Conservation (phyloP, 2,888 invertebrate genomes). For the Andrena minutula region DNA sequence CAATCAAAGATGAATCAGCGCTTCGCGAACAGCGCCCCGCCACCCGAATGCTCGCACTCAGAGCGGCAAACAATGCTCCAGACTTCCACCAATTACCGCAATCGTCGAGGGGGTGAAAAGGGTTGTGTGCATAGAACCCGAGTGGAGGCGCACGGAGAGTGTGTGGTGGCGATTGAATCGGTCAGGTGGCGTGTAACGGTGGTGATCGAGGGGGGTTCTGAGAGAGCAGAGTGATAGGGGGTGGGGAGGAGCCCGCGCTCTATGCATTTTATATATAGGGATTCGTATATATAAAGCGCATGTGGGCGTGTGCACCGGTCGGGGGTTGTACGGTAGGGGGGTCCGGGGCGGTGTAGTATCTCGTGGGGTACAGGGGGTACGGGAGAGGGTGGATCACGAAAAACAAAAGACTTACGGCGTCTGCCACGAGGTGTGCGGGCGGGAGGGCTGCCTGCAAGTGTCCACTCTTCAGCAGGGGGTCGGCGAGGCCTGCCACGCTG, state of each 20-base stretch:
- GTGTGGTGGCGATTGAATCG: slow-evolving; percentile 20
- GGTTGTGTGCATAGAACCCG: slow-evolving; percentile 13
- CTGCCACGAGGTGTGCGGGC: slow-evolving; percentile 88
- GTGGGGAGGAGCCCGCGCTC: not conserved
- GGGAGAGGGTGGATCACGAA: slow-evolving; percentile 82
- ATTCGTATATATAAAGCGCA: slow-evolving; percentile 6
- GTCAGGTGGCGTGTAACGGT: slow-evolving; percentile 2
- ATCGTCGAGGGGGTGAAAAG: slow-evolving; percentile 1
- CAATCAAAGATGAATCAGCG: slow-evolving; percentile 6
- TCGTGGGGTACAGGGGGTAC: slow-evolving; percentile 48
- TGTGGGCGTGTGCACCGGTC: slow-evolving; percentile 38
- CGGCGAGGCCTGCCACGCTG: slow-evolving; percentile 87
- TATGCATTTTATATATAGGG: not conserved
- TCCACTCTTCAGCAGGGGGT: slow-evolving; percentile 88
- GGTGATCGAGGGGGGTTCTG: slow-evolving; percentile 14
- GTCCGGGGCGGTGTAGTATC: slow-evolving; percentile 40
- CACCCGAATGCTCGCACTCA: not conserved
- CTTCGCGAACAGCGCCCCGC: not conserved
- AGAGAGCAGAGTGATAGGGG: slow-evolving; percentile 4
- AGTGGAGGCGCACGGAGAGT: slow-evolving; percentile 11
- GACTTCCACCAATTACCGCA: slow-evolving; percentile 52
- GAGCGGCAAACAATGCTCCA: not conserved
- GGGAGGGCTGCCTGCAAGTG: slow-evolving; percentile 88
- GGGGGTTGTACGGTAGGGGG: not conserved
- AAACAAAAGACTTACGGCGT: slow-evolving; percentile 86